Base-by-base conservation (phyloP, 2,888 invertebrate species). In the Cylloceria caligata region DNA sequence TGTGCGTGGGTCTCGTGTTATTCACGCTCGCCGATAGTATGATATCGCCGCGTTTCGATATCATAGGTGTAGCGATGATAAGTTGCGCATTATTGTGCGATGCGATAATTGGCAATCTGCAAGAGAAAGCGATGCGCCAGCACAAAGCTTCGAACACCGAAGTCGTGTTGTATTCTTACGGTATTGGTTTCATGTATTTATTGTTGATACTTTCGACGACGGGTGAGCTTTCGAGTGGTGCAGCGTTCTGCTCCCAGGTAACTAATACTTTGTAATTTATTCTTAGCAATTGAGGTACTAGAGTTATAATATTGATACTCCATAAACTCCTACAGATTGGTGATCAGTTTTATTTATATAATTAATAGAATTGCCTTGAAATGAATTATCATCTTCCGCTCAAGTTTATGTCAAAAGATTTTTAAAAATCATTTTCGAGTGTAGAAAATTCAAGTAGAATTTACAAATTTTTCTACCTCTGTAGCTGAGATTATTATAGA, bases 31-130 rank as follows among this genome's bases (percentile, higher is more conserved):
- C 96, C 68, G 96, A 96, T 89, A 96, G 96, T 2, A 94, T 96
- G 89, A 94, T 96, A 6, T 96, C 96, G 5, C 96, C 96, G n/a
- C 96, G 95, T 88, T 97, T 96, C 86, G 94, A 96, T 88, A 91
- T 94, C 0, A 90, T 95, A 21, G 97, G 97, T 0, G 95, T 97
- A 0, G 90, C 95, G 0, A 96, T 97, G 93, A 97, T 97, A 86
- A 96, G 96, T 0, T 94, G 96, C 87, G 99, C 99, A 0, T 93
- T 99, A 68, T 93, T 98, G 2, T 99, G 98, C 89, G 99, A 99
- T 93, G 99, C 99, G 0, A 95, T 97, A 9, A 99, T 99, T 85
- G 99, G 99, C 21, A 99, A 99, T 93, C 97, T 99, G 0, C 99
- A 99, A 93, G 99, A 99, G 92, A 98, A 98, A 91, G 96, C 96